Evolutionary conservation across 2,797 vertebrate species (phyloP), one percentile per base, ranked within the genome.

Genomic region (Falco berigora): DNA sequence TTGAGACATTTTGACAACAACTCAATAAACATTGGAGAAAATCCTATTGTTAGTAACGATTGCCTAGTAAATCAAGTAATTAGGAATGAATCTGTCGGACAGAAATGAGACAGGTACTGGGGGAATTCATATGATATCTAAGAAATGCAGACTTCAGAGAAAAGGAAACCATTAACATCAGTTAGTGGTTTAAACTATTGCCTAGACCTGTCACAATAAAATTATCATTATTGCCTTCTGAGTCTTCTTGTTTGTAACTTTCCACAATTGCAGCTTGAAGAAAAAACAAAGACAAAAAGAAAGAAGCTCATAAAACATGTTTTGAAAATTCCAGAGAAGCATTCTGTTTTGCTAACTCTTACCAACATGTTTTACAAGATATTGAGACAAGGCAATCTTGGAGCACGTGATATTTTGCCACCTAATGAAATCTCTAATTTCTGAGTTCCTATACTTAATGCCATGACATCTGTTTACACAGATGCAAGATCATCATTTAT

Each of bases 1-100:
- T 71, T 34, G 75, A 94, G 36, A 63, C 28, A 46, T 80, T 96
- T 73, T 88, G 75, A 95, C 42, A 67, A 72, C 36, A 92, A 94
- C 24, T 92, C 93, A 85, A 81, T 92, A 94, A 58, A 15, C 40
- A 86, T 93, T 96, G 96, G 47, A 94, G 73, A 92, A 80, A 95
- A 68, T 80, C 20, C n/a, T 94, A 40, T 67, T 75, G 79, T 55
- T 59, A 42, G 49, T 76, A 94, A 92, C 4, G 27, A 94, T 64
- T 87, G 49, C 16, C 79, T 67, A 22, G 38, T 81, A 76, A 92
- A 24, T 83, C 56, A 67, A 82, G 63, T 59, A 94, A 95, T 94
- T 97, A 92, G 71, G 52, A 93, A 68, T 87, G 1, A 78, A 88
- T 32, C 42, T 89, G 64, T 52, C 53, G 22, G 24, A 85, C 34